These are phyloP conservation scores for Zophobas atratus DNA, from an alignment of 1,140 invertebrate genomes.

Conservation along the genomic window DNA sequence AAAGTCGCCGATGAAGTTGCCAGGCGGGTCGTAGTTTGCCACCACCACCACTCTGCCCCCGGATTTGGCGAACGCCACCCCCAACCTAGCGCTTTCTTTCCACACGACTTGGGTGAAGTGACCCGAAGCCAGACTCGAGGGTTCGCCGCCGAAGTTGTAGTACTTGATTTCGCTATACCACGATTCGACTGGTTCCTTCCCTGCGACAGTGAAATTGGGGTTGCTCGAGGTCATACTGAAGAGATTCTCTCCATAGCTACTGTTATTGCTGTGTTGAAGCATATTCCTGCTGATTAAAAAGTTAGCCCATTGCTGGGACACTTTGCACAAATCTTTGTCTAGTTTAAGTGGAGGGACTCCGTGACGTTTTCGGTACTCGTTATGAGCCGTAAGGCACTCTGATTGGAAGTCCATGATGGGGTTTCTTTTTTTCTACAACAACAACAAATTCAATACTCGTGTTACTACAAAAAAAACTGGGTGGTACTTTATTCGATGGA, in stretches of 20 bases:
- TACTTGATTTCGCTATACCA: conserved; percentile 81
- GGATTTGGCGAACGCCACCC: conserved; percentile 73
- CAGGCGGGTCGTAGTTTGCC: conserved; percentile 79
- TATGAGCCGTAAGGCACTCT: conserved; percentile 76
- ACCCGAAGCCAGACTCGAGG: conserved; percentile 63
- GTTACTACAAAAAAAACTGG: no score
- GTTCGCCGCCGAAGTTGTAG: conserved; percentile 76
- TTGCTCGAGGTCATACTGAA: conserved; percentile 70
- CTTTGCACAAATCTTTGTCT: conserved; percentile 73
- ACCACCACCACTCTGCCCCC: conserved; percentile 76
- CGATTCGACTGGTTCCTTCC: conserved; percentile 80
- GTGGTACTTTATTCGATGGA: conserved; percentile 21
- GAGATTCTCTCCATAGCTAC: conserved; percentile 75
- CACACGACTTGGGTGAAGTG: conserved; percentile 79
- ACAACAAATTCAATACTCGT: no score
- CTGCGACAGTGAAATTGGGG: conserved; percentile 74
- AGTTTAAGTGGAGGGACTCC: conserved; percentile 74
- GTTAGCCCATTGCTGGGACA: conserved; percentile 77
- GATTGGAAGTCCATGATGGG: conserved; percentile 60
- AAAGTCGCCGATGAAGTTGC: conserved; percentile 77
- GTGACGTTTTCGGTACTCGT: conserved; percentile 76
- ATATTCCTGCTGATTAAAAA: conserved; percentile 70
- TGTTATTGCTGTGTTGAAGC: conserved; percentile 72
- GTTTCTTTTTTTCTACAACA: conserved; percentile 53
- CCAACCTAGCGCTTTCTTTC: conserved; percentile 75